Evolutionary conservation across 2,113 vertebrate species (phyloP), one percentile per base, ranked within the genome.

Genomic region (Malurus elegans): DNA sequence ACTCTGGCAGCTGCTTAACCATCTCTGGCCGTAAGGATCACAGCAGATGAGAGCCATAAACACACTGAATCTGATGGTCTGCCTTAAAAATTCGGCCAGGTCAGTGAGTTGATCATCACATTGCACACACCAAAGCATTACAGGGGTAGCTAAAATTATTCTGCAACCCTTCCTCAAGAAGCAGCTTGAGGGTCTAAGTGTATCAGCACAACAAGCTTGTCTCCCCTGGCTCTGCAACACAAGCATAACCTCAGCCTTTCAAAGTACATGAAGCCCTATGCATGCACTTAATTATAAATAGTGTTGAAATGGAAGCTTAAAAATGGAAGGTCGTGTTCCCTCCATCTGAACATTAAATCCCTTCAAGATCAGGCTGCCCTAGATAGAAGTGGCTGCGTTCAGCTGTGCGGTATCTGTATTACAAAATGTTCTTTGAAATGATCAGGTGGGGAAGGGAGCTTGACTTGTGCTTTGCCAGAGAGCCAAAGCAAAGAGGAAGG

Each of bases 311-410:
- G 83, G 70, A 92, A 89, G 73, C 80, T 93, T 96, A 87, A 95
- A 93, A 97, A 89, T 28, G 80, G 93, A 97, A 97, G 91, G 80
- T 95, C 18, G 0, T 93, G 86, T 91, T 95, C 91, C n/a, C 20
- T 94, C 70, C 78, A 79, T 72, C 80, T 95, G 93, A 91, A 95
- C 91, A 90, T 84, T 92, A 95, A 96, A 95, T 95, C 80, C 84
- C 62, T 93, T 92, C 84, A 92, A 93, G 91, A 95, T 94, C 88
- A 86, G 67, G 47, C 60, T 93, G 96, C 78, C 95, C 95, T 87
- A 95, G 91, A 94, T 91, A 94, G 62, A 72, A 92, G 78, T 54
- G 54, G 40, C 87, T 95, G 57, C 42, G 34, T 88, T 93, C 85
- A 85, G 70, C 73, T 90, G 32, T 31, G 38, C 57, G 78, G 87